Base-by-base conservation (phyloP, 2,113 vertebrate genomes). In the Peromyscus leucopus region DNA sequence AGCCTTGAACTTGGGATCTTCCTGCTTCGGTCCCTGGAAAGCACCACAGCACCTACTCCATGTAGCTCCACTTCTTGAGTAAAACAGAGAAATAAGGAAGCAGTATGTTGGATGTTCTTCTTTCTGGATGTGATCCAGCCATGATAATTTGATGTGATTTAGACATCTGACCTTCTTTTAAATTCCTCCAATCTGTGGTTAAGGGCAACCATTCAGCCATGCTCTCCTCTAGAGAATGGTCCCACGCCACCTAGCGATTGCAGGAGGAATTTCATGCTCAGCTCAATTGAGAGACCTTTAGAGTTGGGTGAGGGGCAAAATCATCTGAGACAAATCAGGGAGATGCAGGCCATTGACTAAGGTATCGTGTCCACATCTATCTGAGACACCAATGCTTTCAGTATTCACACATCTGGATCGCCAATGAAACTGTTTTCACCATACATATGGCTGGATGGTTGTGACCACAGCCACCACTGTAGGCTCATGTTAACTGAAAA, bases 241-340 rank as follows among this genome's bases (percentile, higher is more conserved):
- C 36, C 9, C 2, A 2, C 7, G 57, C 96, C 97, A 94, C 80
- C 96, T 96, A 72, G 93, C 93, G 96, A 85, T 42, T 9, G 0
- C 39, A 39, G 2, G 6, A 55, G 67, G 93, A 96, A 90, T 22
- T 74, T 91, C 75, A 59, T 21, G 24, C 33, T 86, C 17, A 33
- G n/a, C 16, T 7, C 36, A 8, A 39, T 4, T 39, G n/a, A 75
- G 16, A 31, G n/a, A 59, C 26, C 24, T 0, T 15, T 0, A 17
- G 4, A 15, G 22, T 48, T 19, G 11, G 42, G 2, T 7, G 22
- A 85, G 15, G 19, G 5, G 15, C 22, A 87, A 36, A 31, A 24
- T 1, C 22, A 1, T 51, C 51, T 13, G 12, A 0, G 13, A 31
- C 57, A 87, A 67, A 24, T 19, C 22, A 9, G 55, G 59, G 9